A percentile compares a stretch with the other conserved stretches of the same genome.
Conservation (phyloP, 2,888 invertebrate species). For the Polymixis flavicincta region DNA sequence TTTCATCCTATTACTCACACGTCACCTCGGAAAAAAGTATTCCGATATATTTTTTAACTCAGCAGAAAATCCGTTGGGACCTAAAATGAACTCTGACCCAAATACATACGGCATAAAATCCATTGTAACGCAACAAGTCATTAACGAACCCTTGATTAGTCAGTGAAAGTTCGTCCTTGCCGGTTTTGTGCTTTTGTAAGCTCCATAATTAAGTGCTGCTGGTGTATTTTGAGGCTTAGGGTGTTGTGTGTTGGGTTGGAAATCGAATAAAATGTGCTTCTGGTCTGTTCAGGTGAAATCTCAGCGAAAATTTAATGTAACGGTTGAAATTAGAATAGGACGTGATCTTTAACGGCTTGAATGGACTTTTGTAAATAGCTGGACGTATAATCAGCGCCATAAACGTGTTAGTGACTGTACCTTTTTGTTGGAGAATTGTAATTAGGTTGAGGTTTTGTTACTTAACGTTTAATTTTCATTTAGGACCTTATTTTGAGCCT, state of each 20-base stretch:
- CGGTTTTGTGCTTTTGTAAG: constrained; percentile 76
- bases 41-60: constrained; percentile 31
- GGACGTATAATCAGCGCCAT: constrained; percentile 44
- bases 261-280: constrained; percentile 45
- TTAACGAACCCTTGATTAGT: constrained; percentile 78
- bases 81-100: constrained; percentile 42
- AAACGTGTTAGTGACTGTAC: constrained; percentile 40
- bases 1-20: constrained; percentile 54
- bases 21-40: constrained; percentile 42
- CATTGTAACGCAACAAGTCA: constrained; percentile 61
- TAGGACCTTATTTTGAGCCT: constrained; percentile 3
- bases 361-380: constrained; percentile 62
- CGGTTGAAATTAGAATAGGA: constrained; percentile 61
- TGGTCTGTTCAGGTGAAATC: constrained; percentile 64
- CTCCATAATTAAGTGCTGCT: constrained; percentile 63
- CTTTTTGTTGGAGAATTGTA: constrained; percentile 42
- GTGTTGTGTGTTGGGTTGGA: constrained; percentile 32
- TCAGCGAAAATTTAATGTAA: constrained; percentile 72
- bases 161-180: constrained; percentile 75
- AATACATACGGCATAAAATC: constrained; percentile 44
- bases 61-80: constrained; percentile 9
- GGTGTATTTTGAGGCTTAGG: constrained; percentile 39
- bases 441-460: constrained; percentile 37
- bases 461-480: constrained; percentile 29
- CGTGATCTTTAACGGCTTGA: constrained; percentile 58